A percentile compares a stretch with the other conserved stretches of the same genome.
These are phyloP conservation scores for Myocastor coypus DNA, from an alignment of 2,113 vertebrate species.

Conservation along the genomic window DNA sequence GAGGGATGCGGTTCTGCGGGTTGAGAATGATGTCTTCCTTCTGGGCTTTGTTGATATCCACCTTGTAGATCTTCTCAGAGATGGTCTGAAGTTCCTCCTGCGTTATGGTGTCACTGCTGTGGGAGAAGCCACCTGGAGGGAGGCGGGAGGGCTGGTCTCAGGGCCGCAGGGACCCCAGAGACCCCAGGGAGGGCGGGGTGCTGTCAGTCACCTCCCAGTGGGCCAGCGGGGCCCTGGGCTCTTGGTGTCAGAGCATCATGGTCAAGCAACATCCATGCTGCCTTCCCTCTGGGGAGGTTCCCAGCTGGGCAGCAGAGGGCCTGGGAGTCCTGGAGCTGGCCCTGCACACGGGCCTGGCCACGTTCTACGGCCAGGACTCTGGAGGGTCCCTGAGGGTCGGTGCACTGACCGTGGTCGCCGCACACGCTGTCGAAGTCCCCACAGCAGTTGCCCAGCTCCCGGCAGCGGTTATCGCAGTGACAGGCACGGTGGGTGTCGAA, in stretches of 20 bases:
- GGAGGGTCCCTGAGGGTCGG: not conserved
- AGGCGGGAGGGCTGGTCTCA: not conserved
- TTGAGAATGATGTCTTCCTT: constrained; percentile 88
- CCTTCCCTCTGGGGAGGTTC: not conserved
- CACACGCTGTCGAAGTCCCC: constrained; percentile 86
- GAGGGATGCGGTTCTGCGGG: constrained; percentile 86
- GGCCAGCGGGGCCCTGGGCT: not conserved
- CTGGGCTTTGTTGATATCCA: constrained; percentile 91
- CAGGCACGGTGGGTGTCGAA: constrained; percentile 87
- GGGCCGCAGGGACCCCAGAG: not conserved
- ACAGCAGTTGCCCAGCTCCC: constrained; percentile 86
- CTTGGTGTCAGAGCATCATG: not conserved
- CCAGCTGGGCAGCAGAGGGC: not conserved
- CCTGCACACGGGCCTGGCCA: too few species aligned
- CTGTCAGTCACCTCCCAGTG: not conserved
- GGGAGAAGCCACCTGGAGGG: constrained; percentile 83
- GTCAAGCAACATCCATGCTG: not conserved
- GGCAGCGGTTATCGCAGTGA: constrained; percentile 89
- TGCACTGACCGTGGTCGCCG: constrained; percentile 79
- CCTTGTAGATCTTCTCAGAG: constrained; percentile 91
- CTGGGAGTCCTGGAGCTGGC: too few species aligned
- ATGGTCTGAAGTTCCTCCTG: constrained; percentile 88
- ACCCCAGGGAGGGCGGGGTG: not conserved
- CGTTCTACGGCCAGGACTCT: too few species aligned
- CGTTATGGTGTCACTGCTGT: constrained; percentile 78